Base-by-base conservation (phyloP, 2,888 invertebrate species). In the Drosophila hawaiiensis region DNA sequence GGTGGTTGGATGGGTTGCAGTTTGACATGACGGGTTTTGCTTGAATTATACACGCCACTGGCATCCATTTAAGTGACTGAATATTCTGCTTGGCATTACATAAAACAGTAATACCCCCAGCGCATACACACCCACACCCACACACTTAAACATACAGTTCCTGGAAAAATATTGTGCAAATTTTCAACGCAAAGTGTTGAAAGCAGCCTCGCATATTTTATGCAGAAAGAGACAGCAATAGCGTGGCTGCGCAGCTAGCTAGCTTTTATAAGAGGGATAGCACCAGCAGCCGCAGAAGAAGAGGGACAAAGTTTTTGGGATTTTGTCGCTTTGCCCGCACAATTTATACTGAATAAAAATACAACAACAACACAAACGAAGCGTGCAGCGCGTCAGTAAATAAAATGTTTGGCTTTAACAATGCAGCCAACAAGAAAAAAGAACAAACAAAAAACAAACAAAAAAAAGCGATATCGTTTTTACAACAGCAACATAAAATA, bases 51-150 rank as follows among this genome's bases (percentile, higher is more conserved):
- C 43, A 67, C 54, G 56, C 63, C 80, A 55, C 66, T 68, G 81
- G 88, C 84, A 84, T 85, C 76, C 79, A 84, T 87, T 85, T 89
- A 85, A 89, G 82, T 85, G 85, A 82, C 82, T 82, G 79, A 73
- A 85, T 89, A 89, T 74, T 84, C 80, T 80, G 55, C 73, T 61
- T 33, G 62, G 52, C 61, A 71, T 82, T 84, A 75, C 73, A 78
- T 84, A 86, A 84, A 76, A 52, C 68, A 59, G 68, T 55, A 55
- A 59, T n/a, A 28, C 28, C 7, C n/a, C 2, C n/a, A 39, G 12
- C 53, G n/a, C 25, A 4, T 25, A 25, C 53, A 35, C 54, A 67
- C 60, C 54, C 71, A 35, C 71, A 25, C 61, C 52, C 56, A 43
- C 49, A 25, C 63, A 43, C 56, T 49, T 29, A 53, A 54, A 39